A percentile compares a stretch with the other conserved stretches of the same genome.
Conservation (phyloP, 2,888 invertebrate genomes). For the Monopis laevigella region DNA sequence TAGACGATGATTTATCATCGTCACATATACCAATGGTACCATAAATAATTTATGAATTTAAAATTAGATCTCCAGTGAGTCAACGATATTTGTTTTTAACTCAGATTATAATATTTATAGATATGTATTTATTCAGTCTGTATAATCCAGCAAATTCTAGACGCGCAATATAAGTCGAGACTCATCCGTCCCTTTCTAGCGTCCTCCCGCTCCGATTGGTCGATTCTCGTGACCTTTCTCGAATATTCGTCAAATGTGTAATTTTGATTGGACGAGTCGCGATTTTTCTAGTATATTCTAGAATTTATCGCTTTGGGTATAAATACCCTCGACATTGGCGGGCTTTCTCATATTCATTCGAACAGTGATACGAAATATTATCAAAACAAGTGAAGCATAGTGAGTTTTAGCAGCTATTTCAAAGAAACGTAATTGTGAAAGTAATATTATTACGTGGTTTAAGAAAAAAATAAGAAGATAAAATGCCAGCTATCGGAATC, state of each 20-base stretch:
- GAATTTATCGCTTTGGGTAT: constrained; percentile 20
- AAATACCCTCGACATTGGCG: constrained; percentile 21
- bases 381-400: constrained; percentile 31
- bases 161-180: constrained; percentile 4
- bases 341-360: constrained; percentile 42
- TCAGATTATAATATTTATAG: too few relatives aligned
- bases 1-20: too few relatives aligned
- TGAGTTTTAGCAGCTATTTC: constrained; percentile 21
- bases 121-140: too few relatives aligned
- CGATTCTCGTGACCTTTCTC: constrained; percentile 21
- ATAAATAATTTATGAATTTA: too few relatives aligned
- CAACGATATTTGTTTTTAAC: too few relatives aligned
- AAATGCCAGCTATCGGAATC: constrained; percentile 64
- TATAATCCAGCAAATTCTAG: too few relatives aligned
- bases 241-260: constrained; percentile 27
- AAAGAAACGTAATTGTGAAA: constrained; percentile 19
- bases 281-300: constrained; percentile 32
- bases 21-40: too few relatives aligned
- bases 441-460: not conserved
- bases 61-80: too few relatives aligned
- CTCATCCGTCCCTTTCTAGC: not conserved
- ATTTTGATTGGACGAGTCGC: constrained; percentile 31
- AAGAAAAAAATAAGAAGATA: constrained; percentile 17
- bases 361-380: constrained; percentile 37
- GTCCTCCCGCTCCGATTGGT: constrained; percentile 27